Conservation (phyloP, 2,113 vertebrate genomes). For the Alethe castanea region DNA sequence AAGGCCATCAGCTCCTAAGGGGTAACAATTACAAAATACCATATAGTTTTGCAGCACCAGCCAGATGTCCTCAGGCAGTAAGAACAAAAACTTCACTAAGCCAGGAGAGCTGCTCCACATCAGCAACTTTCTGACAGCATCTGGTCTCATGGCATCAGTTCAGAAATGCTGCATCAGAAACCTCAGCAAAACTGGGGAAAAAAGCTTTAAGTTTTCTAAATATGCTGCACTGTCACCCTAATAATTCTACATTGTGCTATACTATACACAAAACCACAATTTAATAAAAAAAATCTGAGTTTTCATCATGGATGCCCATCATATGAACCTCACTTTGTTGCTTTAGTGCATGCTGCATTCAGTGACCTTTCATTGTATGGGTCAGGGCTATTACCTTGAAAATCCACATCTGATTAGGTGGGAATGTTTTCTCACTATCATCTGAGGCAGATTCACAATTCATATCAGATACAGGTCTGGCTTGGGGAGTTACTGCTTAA, state of each 20-base stretch:
- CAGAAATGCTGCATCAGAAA: not conserved
- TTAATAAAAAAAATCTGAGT: not conserved
- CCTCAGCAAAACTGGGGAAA: rapidly evolving
- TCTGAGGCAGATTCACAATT: not conserved
- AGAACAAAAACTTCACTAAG: not conserved
- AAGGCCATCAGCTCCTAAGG: not conserved
- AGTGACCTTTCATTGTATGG: not conserved
- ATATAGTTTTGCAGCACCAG: not conserved
- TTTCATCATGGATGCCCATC: not conserved
- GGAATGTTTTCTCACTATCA: not conserved
- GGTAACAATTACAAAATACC: not conserved
- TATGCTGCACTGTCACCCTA: not conserved
- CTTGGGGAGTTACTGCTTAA: not conserved
- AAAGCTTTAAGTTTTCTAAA: not conserved
- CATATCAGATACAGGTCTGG: not conserved
- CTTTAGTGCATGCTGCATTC: not conserved
- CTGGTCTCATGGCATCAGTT: rapidly evolving
- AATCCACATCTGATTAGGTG: not conserved
- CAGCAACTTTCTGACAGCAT: not conserved
- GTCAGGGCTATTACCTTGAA: not conserved
- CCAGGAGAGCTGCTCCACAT: not conserved
- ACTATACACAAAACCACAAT: not conserved
- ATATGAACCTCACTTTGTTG: not conserved
- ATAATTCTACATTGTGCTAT: not conserved
- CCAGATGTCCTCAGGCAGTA: not conserved